These are phyloP conservation scores for Baryphthengus martii DNA, from an alignment of 2,113 vertebrate species.

Conservation along the genomic window DNA sequence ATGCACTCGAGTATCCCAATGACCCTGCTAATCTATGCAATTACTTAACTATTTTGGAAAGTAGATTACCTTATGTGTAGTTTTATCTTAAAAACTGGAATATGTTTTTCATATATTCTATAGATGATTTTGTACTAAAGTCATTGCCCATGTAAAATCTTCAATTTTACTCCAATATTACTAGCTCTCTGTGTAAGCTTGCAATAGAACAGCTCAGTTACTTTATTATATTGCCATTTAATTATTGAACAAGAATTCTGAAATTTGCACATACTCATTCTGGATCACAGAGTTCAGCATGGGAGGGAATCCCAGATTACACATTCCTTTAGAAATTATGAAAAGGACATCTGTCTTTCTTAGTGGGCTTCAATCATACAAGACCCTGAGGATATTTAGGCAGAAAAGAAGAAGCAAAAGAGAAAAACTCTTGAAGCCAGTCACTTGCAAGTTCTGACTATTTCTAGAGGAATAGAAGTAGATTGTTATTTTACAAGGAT, in stretches of 20 bases:
- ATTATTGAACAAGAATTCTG: conserved; percentile 31
- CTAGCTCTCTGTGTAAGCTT: neutral
- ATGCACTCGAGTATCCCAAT: conserved; percentile 16
- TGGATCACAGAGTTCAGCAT: conserved; percentile 32
- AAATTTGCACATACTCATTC: conserved; percentile 14
- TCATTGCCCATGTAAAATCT: neutral
- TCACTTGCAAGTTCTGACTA: neutral
- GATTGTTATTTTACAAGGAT: neutral
- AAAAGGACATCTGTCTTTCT: conserved; percentile 41
- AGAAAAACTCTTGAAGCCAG: neutral
- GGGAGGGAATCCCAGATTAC: conserved; percentile 21
- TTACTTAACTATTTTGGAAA: conserved; percentile 45
- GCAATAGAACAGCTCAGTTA: neutral
- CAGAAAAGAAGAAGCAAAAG: neutral
- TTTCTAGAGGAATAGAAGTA: neutral
- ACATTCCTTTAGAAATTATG: conserved; percentile 55
- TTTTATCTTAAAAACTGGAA: neutral
- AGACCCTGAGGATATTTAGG: conserved; percentile 1
- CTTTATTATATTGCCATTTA: conserved; percentile 25
- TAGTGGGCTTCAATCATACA: conserved; percentile 24
- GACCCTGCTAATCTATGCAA: conserved; percentile 45
- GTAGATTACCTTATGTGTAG: neutral
- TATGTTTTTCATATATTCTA: neutral
- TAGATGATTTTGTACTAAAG: neutral
- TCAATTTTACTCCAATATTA: neutral